Conservation (phyloP, 2,888 invertebrate species). For the Heteromyza rotundicornis region DNA sequence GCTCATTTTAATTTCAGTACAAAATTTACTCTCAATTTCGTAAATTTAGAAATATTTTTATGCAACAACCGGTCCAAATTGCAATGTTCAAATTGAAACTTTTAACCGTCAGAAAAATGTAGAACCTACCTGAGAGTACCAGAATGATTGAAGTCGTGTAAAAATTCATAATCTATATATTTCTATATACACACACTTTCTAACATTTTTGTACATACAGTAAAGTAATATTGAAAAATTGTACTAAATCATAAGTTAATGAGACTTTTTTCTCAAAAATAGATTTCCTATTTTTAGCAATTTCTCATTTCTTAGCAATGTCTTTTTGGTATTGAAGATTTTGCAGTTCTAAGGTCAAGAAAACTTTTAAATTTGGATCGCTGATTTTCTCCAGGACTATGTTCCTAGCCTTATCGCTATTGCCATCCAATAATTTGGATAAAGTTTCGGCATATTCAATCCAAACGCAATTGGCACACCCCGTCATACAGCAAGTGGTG, state of each 20-base stretch:
- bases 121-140: no score
- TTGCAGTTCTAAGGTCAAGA: conserved; percentile 78
- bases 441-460: conserved; percentile 86
- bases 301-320: not conserved
- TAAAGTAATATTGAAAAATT: not conserved
- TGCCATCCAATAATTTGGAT: conserved; percentile 68
- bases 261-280: not conserved
- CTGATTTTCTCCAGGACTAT: conserved; percentile 76
- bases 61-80: no score
- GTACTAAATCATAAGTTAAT: no score
- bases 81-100: no score
- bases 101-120: no score
- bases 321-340: conserved; percentile 37
- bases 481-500: conserved; percentile 88
- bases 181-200: no score
- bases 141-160: no score
- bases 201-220: no score
- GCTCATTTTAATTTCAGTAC: no score
- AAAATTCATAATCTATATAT: no score
- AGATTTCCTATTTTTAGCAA: not conserved
- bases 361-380: conserved; percentile 84
- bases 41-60: no score
- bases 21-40: no score
- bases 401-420: conserved; percentile 72
- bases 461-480: conserved; percentile 94